Conservation (phyloP, 2,888 invertebrate genomes). For the Rhagium mordax region DNA sequence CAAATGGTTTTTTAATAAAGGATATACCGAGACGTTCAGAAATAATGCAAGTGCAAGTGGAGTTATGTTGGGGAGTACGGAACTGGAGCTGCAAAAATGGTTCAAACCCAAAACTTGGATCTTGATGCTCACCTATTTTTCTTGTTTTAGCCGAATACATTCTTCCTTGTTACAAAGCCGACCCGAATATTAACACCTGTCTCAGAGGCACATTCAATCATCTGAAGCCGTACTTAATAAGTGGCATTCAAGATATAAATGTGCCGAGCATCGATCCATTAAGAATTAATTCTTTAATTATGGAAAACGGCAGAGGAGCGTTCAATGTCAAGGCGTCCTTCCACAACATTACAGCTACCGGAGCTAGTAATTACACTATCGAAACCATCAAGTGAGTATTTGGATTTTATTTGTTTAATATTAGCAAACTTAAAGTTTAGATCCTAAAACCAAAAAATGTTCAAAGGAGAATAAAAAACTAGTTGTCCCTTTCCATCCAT, state of each 20-base stretch:
- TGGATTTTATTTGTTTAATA: too few relatives aligned
- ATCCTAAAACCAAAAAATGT: too few relatives aligned
- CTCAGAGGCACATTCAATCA: constrained; percentile 82
- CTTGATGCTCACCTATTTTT: neutral
- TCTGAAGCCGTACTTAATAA: constrained; percentile 79
- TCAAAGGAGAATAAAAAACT: too few relatives aligned
- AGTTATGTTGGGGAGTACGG: too few relatives aligned
- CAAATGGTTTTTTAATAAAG: too few relatives aligned
- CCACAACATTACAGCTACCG: constrained; percentile 82
- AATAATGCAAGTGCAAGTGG: too few relatives aligned
- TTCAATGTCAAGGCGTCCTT: constrained; percentile 83
- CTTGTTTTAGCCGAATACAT: constrained; percentile 81
- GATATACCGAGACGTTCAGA: too few relatives aligned
- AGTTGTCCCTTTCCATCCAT: too few relatives aligned
- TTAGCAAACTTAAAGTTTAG: too few relatives aligned
- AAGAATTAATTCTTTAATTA: constrained; percentile 79
- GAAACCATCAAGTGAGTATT: constrained; percentile 77
- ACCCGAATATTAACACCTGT: constrained; percentile 78
- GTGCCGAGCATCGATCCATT: constrained; percentile 85
- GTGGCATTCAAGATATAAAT: constrained; percentile 80
- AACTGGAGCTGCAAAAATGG: too few relatives aligned
- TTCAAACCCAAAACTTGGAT: neutral
- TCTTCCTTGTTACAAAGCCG: constrained; percentile 78
- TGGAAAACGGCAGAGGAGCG: constrained; percentile 85
- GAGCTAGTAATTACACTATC: constrained; percentile 83